Evolutionary conservation across 2,113 vertebrate genomes (phyloP).

Genomic region (Junco hyemalis): DNA sequence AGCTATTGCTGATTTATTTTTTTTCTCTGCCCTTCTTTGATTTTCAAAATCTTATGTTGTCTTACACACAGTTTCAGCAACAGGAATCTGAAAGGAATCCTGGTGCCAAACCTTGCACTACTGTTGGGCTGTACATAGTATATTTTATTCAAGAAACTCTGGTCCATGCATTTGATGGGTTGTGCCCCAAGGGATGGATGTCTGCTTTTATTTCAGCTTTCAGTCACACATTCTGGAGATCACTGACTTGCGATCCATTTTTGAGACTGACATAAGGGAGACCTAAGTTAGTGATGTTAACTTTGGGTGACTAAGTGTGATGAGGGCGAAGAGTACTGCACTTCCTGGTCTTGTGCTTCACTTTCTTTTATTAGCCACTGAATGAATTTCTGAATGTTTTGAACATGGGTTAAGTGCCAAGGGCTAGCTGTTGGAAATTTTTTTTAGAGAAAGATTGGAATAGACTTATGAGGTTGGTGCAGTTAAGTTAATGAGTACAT

Average conservation of each 20-base stretch:
- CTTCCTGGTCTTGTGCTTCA: not conserved
- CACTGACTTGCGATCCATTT: not conserved
- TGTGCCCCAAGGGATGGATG: not conserved
- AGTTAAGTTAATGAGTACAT: not conserved
- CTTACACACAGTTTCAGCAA: not conserved
- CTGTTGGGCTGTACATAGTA: rapidly evolving
- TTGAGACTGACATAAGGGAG: not conserved
- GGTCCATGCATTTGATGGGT: not conserved
- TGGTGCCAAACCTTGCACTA: not conserved
- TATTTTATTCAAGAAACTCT: not conserved
- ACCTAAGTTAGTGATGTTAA: not conserved
- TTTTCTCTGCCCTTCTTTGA: not conserved
- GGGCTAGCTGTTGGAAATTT: not conserved
- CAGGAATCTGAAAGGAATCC: not conserved
- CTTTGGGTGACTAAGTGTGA: not conserved
- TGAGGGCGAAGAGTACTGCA: not conserved
- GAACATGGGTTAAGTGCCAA: not conserved
- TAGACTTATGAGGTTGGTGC: not conserved
- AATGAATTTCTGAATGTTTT: not conserved
- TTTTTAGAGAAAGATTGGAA: not conserved
- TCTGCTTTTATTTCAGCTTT: not conserved
- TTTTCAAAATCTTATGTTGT: not conserved
- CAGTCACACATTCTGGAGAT: not conserved
- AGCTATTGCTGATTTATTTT: not conserved
- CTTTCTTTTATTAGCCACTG: not conserved